Base-by-base conservation (phyloP, 2,797 vertebrate species). In the Peromyscus eremicus region DNA sequence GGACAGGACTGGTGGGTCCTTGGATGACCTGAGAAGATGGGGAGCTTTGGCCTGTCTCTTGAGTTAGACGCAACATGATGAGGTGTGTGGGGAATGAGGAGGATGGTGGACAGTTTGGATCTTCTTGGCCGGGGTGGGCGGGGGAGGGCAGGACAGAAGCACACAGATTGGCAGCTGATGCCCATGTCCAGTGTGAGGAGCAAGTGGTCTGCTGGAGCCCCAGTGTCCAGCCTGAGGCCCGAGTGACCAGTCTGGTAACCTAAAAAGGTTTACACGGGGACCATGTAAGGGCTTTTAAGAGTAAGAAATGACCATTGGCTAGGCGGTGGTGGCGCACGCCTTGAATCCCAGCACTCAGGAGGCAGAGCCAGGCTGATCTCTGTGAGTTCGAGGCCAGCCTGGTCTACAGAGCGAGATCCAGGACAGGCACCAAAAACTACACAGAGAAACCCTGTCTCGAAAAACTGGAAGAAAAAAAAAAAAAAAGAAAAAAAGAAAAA, bases 141-240 rank as follows among this genome's bases (percentile, higher is more conserved):
- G 29, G 40, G n/a, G 55, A 66, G 70, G 46, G 14, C 17, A 4
- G 76, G 52, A 14, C 19, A 5, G 77, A 68, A 46, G 21, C 1
- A 0, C 0, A 0, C 0, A 0, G 60, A 0, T 6, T 57, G 71
- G 70, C 34, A 21, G 64, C 55, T 1, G 62, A 68, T 46, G 46
- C 34, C 83, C 12, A 2, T 75, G 55, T 52, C 23, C 23, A 23
- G 43, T 13, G 11, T 52, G 37, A 68, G 66, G 43, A 12, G 11
- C 17, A 13, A 29, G 21, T 25, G 32, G 29, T 32, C 46, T 52
- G 4, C 21, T 70, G 46, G 14, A 37, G 60, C 13, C 29, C 43
- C 40, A 77, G 76, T 10, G 14, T 19, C 14, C 7, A 19, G 46
- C 68, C 85, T 25, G n/a, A 52, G 43, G 68, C 32, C 66, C 8